phyloP scores from a whole-genome alignment of 2,113 vertebrate genomes.

The Pedetes capensis region DNA sequence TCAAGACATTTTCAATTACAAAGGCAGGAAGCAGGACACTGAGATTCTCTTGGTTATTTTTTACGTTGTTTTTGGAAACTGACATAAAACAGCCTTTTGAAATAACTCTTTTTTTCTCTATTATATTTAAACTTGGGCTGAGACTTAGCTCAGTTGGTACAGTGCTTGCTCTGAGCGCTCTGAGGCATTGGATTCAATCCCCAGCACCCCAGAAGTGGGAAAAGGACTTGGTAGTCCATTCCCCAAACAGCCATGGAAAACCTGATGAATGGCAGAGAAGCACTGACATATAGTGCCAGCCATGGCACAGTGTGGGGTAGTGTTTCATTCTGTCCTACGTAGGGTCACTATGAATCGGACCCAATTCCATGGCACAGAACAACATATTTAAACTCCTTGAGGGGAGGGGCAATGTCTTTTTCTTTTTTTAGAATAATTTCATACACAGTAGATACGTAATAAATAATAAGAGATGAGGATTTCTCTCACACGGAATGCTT shows the following conservation, averaged over 20 bases:
- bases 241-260: no score
- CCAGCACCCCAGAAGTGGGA: no score
- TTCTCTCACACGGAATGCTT: neutral
- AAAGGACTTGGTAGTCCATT: no score
- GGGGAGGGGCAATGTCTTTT: neutral
- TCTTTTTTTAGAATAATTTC: neutral
- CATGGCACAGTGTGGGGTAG: no score
- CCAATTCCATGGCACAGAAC: no score
- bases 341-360: no score
- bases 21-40: neutral
- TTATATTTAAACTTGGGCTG: conserved; percentile 16
- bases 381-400: neutral
- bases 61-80: conserved; percentile 13
- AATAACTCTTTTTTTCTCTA: neutral
- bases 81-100: neutral
- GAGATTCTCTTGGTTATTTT: neutral
- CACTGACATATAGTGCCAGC: no score
- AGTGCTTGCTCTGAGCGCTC: no score
- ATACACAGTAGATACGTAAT: neutral
- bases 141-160: no score
- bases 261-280: no score
- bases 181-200: no score
- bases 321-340: no score
- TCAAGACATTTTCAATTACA: neutral
- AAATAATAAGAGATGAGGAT: neutral